Conservation (phyloP, 2,113 vertebrate genomes). For the Sinocyclocheilus rhinocerous region DNA sequence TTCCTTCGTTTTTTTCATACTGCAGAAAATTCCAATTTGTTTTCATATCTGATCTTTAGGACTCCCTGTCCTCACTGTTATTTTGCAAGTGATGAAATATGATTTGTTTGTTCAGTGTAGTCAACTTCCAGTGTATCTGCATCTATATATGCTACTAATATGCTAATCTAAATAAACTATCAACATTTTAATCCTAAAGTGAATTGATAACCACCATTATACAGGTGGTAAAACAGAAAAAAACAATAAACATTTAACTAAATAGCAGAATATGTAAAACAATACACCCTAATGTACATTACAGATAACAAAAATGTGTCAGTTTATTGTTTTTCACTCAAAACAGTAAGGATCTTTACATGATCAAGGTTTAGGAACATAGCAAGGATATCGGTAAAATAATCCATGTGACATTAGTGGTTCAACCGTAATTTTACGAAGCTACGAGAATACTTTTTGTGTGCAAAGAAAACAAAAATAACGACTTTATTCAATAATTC, state of each 20-base stretch:
- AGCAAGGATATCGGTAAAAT: too few relatives aligned
- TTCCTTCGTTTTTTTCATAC: not conserved
- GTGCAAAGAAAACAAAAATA: too few relatives aligned
- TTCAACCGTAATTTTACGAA: too few relatives aligned
- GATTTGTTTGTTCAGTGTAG: conserved; percentile 1
- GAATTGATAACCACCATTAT: not conserved
- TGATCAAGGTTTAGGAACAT: too few relatives aligned
- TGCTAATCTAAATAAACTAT: too few relatives aligned
- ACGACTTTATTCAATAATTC: too few relatives aligned
- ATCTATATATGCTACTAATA: not conserved
- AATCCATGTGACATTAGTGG: too few relatives aligned
- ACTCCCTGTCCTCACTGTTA: not conserved
- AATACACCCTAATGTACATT: not conserved
- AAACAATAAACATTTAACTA: not conserved
- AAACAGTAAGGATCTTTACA: too few relatives aligned
- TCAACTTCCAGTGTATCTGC: not conserved
- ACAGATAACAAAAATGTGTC: not conserved
- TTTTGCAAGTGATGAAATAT: not conserved
- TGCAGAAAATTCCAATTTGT: not conserved
- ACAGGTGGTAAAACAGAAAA: not conserved
- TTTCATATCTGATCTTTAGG: not conserved
- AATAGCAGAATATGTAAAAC: not conserved
- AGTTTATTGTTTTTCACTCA: not conserved
- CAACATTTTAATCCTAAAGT: not conserved
- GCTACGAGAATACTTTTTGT: too few relatives aligned